A percentile compares a stretch with the other conserved stretches of the same genome.
phyloP scores from a whole-genome alignment of 2,113 vertebrate genomes.

The Tetrax tetrax region DNA sequence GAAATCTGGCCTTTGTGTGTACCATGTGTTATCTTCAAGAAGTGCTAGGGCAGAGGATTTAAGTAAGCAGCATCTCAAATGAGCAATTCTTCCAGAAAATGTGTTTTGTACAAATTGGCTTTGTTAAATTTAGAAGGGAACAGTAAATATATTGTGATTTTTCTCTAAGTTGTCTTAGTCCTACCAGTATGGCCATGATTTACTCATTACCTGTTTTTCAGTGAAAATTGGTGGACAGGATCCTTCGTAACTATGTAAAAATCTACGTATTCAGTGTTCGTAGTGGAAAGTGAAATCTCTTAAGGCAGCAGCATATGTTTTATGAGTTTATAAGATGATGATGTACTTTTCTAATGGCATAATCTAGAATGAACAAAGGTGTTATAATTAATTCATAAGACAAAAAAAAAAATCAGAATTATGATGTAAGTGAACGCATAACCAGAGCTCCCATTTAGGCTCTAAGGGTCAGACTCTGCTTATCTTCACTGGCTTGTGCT shows the following conservation, averaged over 20 bases:
- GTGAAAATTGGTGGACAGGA: neutral
- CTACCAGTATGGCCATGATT: neutral
- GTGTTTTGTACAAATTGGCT: neutral
- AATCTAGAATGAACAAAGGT: neutral
- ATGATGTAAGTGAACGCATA: neutral
- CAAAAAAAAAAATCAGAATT: neutral
- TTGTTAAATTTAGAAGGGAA: neutral
- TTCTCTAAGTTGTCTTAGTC: neutral
- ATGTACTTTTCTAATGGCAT: neutral
- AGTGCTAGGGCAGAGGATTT: neutral
- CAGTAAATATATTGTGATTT: neutral
- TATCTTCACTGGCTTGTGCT: neutral
- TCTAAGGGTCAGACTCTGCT: neutral
- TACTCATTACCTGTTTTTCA: neutral
- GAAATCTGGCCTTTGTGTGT: neutral
- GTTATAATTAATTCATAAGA: neutral
- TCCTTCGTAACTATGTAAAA: neutral
- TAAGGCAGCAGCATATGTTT: neutral
- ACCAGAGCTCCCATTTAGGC: neutral
- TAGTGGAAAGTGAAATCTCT: neutral
- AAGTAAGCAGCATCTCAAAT: conserved; percentile 15
- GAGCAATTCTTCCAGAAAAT: conserved; percentile 16
- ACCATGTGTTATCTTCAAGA: conserved; percentile 21
- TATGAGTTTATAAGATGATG: neutral
- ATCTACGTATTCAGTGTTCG: neutral